Evolutionary conservation across 92 coral and sea anemone genomes (phyloP).

Genomic region (Porites divaricata): DNA sequence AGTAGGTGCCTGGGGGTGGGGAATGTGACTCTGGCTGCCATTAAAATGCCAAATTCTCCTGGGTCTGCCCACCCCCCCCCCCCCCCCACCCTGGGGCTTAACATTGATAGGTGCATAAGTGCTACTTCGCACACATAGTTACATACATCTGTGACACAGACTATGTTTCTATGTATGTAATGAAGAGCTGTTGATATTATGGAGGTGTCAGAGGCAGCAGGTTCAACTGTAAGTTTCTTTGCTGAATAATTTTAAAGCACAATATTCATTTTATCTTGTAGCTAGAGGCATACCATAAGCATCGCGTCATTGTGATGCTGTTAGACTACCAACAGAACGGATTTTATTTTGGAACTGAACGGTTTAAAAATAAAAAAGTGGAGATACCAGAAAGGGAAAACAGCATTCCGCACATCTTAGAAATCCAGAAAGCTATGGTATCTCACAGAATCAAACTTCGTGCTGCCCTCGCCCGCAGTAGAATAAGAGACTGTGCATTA

Average conservation of each 20-base stretch:
- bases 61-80: too few species aligned
- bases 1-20: too few species aligned
- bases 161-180: too few species aligned
- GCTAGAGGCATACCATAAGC: slow-evolving; percentile 95
- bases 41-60: too few species aligned
- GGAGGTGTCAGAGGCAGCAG: too few species aligned
- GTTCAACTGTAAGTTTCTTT: too few species aligned
- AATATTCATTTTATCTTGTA: slow-evolving; percentile 12
- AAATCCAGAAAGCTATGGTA: slow-evolving; percentile 84
- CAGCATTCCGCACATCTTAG: slow-evolving; percentile 79
- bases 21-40: too few species aligned
- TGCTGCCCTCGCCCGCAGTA: slow-evolving; percentile 93
- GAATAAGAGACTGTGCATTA: slow-evolving; percentile 94
- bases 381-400: slow-evolving; percentile 61
- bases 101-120: too few species aligned
- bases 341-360: slow-evolving; percentile 92
- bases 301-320: slow-evolving; percentile 87
- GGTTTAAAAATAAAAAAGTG: slow-evolving; percentile 47
- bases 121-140: too few species aligned
- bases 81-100: too few species aligned
- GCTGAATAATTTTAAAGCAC: not conserved
- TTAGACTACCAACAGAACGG: slow-evolving; percentile 98
- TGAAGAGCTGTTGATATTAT: too few species aligned
- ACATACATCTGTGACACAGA: too few species aligned
- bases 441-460: slow-evolving; percentile 88